Conservation (phyloP, 92 coral and sea anemone species). For the Parazoanthus darwini region DNA sequence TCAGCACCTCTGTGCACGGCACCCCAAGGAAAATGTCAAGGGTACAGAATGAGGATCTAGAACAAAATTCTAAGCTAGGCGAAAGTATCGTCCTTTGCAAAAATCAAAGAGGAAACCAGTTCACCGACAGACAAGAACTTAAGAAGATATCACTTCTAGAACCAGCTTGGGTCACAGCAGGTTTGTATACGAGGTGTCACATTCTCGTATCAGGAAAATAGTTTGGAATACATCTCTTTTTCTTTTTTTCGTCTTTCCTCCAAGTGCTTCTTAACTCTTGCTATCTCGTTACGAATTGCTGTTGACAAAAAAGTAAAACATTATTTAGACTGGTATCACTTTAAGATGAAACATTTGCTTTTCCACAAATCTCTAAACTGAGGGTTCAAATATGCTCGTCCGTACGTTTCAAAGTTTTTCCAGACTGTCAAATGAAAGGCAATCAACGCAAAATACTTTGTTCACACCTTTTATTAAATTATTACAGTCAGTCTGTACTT, state of each 20-base stretch:
- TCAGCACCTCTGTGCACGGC: background rate
- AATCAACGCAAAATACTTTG: too few species aligned
- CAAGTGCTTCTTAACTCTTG: constrained; percentile 69
- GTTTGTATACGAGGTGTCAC: background rate
- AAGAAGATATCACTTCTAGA: background rate
- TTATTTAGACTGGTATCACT: background rate
- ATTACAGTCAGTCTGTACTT: too few species aligned
- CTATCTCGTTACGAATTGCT: constrained; percentile 80
- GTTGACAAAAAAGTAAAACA: constrained; percentile 7
- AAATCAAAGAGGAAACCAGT: background rate
- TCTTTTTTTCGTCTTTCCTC: constrained; percentile 78
- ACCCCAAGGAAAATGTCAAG: background rate
- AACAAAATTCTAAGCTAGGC: background rate
- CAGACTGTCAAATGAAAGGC: too few species aligned
- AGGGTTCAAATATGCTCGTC: too few species aligned
- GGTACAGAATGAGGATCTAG: background rate
- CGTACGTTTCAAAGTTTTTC: too few species aligned
- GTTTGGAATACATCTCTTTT: constrained; percentile 80
- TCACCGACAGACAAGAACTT: background rate
- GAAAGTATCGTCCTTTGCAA: background rate
- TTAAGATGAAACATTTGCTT: background rate
- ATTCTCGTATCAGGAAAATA: constrained; percentile 62
- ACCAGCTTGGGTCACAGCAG: background rate
- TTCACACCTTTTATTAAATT: too few species aligned
- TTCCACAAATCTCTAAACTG: background rate